Conservation (phyloP, 2,888 invertebrate genomes). For the Morinoia aosen region DNA sequence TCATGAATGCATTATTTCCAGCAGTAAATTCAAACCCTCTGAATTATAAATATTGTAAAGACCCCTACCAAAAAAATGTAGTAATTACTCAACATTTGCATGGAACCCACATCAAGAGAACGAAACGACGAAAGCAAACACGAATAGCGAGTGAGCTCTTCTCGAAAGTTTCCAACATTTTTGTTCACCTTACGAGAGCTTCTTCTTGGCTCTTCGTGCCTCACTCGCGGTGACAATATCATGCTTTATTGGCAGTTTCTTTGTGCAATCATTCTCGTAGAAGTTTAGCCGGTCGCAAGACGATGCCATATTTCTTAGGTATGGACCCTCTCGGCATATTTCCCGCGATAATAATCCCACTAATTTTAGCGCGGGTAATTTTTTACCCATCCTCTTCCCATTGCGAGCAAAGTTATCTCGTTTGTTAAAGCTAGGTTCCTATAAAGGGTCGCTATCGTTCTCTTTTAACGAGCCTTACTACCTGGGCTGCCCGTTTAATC, state of each 20-base stretch:
- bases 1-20: too few species aligned
- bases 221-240: background rate
- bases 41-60: too few species aligned
- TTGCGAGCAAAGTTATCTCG: constrained; percentile 52
- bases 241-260: constrained; percentile 17
- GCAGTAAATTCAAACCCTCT: too few species aligned
- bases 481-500: constrained; percentile 35
- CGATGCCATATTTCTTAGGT: constrained; percentile 5
- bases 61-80: background rate
- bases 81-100: background rate
- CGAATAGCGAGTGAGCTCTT: background rate
- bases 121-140: background rate
- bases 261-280: constrained; percentile 17
- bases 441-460: constrained; percentile 51
- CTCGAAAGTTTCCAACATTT: background rate
- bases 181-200: background rate
- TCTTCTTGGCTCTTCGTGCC: background rate
- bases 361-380: constrained; percentile 52
- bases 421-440: constrained; percentile 51
- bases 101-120: background rate
- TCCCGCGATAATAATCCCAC: constrained; percentile 46
- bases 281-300: constrained; percentile 23
- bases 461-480: constrained; percentile 52
- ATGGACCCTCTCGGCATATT: constrained; percentile 41
- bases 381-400: constrained; percentile 53